Conservation (phyloP, 2,888 invertebrate species). For the Drosophila neutralis region DNA sequence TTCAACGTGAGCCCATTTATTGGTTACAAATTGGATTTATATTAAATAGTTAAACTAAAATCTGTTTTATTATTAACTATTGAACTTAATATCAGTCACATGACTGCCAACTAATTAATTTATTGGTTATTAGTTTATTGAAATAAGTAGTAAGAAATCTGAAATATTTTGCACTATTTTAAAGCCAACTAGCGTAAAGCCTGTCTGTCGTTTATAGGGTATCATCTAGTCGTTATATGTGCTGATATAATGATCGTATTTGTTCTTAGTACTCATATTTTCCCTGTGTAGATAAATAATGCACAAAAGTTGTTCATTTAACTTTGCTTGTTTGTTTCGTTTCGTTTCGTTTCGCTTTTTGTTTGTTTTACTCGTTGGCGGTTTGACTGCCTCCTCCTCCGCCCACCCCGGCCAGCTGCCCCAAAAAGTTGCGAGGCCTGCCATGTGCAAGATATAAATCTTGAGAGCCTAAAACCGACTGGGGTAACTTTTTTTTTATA, state of each 20-base stretch:
- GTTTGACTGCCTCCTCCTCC: constrained; percentile 34
- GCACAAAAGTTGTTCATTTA: constrained; percentile 79
- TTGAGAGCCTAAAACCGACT: constrained; percentile 46
- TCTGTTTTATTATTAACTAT: not conserved
- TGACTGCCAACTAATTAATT: not conserved
- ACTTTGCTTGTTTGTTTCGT: constrained; percentile 76
- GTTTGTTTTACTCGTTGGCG: constrained; percentile 51
- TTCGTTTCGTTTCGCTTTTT: constrained; percentile 54
- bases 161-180: too few species aligned
- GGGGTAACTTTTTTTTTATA: constrained; percentile 34
- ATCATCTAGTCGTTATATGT: constrained; percentile 2
- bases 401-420: constrained; percentile 7
- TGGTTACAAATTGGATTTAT: not conserved
- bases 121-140: not conserved
- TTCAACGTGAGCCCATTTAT: not conserved
- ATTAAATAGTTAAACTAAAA: not conserved
- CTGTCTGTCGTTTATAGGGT: not conserved
- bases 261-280: constrained; percentile 51
- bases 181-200: not conserved
- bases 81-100: not conserved
- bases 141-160: not conserved
- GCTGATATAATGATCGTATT: constrained; percentile 19
- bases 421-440: constrained; percentile 31
- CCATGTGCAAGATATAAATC: constrained; percentile 79
- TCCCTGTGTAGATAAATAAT: constrained; percentile 74